Evolutionary conservation across 2,888 invertebrate genomes (phyloP).

Genomic region (Aplocera efformata): DNA sequence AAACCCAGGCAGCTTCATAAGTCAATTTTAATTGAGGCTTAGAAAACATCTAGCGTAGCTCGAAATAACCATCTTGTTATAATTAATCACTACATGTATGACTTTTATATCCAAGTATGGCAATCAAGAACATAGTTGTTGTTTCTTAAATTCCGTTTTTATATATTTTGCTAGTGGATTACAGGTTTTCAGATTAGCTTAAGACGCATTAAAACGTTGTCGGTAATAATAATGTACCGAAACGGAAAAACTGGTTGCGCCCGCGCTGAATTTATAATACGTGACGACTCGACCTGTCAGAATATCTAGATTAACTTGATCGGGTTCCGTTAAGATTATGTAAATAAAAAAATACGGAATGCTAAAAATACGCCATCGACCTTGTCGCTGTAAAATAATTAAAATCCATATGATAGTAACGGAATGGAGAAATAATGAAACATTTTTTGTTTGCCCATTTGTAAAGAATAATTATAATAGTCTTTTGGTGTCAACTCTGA

Average conservation of each 20-base stretch:
- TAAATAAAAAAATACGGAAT: background rate
- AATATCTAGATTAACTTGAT: slow-evolving; percentile 40
- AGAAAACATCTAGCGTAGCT: background rate
- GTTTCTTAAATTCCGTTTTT: no score
- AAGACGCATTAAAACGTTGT: slow-evolving; percentile 25
- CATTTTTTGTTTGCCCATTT: no score
- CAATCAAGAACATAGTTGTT: slow-evolving; percentile 11
- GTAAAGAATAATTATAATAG: no score
- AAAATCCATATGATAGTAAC: no score
- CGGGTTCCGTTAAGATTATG: slow-evolving; percentile 38
- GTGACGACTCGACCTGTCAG: slow-evolving; percentile 47
- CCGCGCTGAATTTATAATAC: slow-evolving; percentile 50
- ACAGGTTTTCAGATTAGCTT: slow-evolving; percentile 29
- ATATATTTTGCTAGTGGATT: slow-evolving; percentile 17
- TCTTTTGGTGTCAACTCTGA: no score
- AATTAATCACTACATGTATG: slow-evolving; percentile 14
- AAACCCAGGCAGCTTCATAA: background rate
- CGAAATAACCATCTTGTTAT: slow-evolving; percentile 12
- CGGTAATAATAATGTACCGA: slow-evolving; percentile 33
- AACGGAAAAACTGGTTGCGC: slow-evolving; percentile 47
- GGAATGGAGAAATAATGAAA: no score
- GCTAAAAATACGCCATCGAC: background rate
- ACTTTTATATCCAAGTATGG: slow-evolving; percentile 21
- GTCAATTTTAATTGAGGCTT: slow-evolving; percentile 1
- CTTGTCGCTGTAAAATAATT: no score